phyloP scores from a whole-genome alignment of 2,888 invertebrate genomes.

The Eupithecia centaureata region DNA sequence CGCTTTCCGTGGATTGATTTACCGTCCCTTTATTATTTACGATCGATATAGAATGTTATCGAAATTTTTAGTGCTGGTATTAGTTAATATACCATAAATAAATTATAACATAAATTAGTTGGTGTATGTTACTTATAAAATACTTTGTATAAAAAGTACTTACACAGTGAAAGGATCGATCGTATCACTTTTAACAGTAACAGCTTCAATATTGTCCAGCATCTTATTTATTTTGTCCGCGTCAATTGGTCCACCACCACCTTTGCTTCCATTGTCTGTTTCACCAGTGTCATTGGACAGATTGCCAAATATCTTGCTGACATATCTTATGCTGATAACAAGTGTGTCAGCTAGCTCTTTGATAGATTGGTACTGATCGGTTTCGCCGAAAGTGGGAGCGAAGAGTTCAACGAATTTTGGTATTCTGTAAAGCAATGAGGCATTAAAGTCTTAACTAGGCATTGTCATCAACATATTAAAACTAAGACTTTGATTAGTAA shows the following conservation, averaged over 20 bases:
- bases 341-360: conserved; percentile 60
- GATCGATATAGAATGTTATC: no score
- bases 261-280: conserved; percentile 32
- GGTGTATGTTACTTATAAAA: no score
- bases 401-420: conserved; percentile 67
- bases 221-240: conserved; percentile 50
- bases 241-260: conserved; percentile 13
- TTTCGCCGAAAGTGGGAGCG: conserved; percentile 70
- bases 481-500: not conserved
- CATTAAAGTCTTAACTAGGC: not conserved
- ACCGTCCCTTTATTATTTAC: no score
- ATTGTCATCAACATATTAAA: not conserved
- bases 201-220: conserved; percentile 53
- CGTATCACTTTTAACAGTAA: conserved; percentile 47
- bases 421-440: conserved; percentile 59
- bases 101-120: no score
- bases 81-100: no score
- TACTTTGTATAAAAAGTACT: no score
- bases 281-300: conserved; percentile 38
- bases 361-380: conserved; percentile 63
- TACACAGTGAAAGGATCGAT: conserved; percentile 69
- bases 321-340: conserved; percentile 59
- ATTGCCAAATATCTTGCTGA: conserved; percentile 60
- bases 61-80: no score
- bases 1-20: no score